Evolutionary conservation across 2,797 vertebrate genomes (phyloP), one percentile per base, ranked within the genome.

Genomic region (Pseudochaenichthys georgianus): DNA sequence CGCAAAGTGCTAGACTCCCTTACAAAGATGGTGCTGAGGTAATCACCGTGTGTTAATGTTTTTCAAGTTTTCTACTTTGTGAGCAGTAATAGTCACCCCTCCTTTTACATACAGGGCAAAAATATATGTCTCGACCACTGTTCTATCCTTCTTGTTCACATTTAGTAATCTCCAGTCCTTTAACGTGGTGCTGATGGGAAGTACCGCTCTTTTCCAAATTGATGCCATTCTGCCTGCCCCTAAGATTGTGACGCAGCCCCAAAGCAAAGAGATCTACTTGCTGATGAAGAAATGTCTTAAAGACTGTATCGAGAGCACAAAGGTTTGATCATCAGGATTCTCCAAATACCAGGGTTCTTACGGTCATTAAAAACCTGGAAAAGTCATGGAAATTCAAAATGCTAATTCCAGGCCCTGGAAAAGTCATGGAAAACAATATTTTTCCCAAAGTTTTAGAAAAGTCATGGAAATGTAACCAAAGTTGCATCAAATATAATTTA

Each of bases 1-100:
- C 89, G 68, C 9, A 96, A 91, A 59, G 92, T 97, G 71, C 96
- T 96, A 3, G 94, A 96, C 6, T 89, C 87, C 23, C 87, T 99
- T 42, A 89, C 90, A 54, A 96, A 94, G 86, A 96, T 99, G 95
- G 84, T 99, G 70, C 79, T 97, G 48, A 98, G 94, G 98, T 99
- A 89, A 84, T 47, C 34, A 23, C 16, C 16, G 85, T 91, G 93
- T 42, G 1, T 51, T 43, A 75, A 0, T 42, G 0, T 58, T 69
- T 28, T 47, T 64, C 13, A 70, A 21, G 2, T 57, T 6, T 17
- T 61, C 13, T 61, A 16, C 17, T 52, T 53, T 60, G 45, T 46
- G 13, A 73, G 45, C 4, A 62, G 38, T 62, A 47, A 47, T 48
- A 57, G 31, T 48, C 1, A 21, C 31, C 64, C 9, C 31, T 59